phyloP scores from a whole-genome alignment of 2,888 invertebrate species.

The Drosophila prostipennis region DNA sequence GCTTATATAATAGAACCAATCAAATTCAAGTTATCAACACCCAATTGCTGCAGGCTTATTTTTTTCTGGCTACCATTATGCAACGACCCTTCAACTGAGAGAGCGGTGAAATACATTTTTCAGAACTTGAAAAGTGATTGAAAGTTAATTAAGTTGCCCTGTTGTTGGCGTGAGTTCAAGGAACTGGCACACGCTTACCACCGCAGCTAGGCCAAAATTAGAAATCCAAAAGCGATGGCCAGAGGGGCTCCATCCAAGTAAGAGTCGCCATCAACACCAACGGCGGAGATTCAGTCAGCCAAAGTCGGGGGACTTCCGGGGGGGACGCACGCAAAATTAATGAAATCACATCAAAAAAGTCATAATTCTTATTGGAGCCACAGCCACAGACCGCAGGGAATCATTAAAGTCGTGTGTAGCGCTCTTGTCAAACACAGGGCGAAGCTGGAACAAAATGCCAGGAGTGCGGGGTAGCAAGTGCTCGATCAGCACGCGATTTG shows the following conservation, averaged over 20 bases:
- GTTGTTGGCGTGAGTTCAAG: constrained; percentile 59
- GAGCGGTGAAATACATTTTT: constrained; percentile 31
- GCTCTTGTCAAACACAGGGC: constrained; percentile 70
- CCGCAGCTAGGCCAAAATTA: constrained; percentile 39
- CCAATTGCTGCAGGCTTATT: neutral
- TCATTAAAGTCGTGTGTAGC: constrained; percentile 75
- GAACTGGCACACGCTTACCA: constrained; percentile 55
- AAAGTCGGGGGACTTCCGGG: neutral
- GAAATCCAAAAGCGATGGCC: constrained; percentile 44
- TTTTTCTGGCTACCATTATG: constrained; percentile 20
- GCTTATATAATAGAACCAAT: neutral
- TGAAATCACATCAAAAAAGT: constrained; percentile 75
- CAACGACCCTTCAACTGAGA: constrained; percentile 16
- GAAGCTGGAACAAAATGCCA: constrained; percentile 19
- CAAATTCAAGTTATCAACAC: constrained; percentile 1
- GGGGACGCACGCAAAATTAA: constrained; percentile 59
- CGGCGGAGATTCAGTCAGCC: constrained; percentile 43
- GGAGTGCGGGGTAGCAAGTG: constrained; percentile 34
- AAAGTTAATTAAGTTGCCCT: constrained; percentile 72
- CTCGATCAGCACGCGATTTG: constrained; percentile 77
- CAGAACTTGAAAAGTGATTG: constrained; percentile 48
- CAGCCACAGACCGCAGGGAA: constrained; percentile 67
- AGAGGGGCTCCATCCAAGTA: constrained; percentile 61
- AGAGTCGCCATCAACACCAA: constrained; percentile 75
- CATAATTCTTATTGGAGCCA: constrained; percentile 68